These are phyloP conservation scores for Tetragnatha montana DNA, from an alignment of 2,888 invertebrate genomes.

Conservation along the genomic window DNA sequence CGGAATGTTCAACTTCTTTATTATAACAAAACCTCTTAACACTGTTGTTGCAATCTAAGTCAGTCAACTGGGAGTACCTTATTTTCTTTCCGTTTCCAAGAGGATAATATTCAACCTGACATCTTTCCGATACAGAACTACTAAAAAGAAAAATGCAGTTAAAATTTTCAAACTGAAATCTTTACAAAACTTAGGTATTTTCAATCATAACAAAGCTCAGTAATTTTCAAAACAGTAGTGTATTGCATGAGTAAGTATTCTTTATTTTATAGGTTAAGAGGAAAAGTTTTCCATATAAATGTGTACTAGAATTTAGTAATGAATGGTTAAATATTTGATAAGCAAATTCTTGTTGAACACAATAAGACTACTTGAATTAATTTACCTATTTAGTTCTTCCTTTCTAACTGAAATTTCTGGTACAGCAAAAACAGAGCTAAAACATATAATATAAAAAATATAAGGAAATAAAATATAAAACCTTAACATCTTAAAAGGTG, in stretches of 20 bases:
- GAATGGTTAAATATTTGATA: background rate
- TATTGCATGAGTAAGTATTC: background rate
- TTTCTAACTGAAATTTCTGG: conserved; percentile 55
- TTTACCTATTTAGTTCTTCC: conserved; percentile 53
- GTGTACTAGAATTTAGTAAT: background rate
- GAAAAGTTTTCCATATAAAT: background rate
- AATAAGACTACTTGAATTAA: background rate
- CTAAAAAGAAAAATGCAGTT: background rate
- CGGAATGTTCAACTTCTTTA: conserved; percentile 64
- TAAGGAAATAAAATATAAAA: background rate
- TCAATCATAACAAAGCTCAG: background rate
- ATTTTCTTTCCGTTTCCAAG: conserved; percentile 64
- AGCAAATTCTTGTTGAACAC: background rate
- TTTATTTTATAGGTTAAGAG: no score
- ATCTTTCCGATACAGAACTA: conserved; percentile 56
- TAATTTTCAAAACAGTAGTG: background rate
- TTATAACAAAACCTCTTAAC: conserved; percentile 66
- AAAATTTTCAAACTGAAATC: background rate
- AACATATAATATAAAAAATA: conserved; percentile 27
- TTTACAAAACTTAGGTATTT: background rate
- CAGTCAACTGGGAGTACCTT: conserved; percentile 60
- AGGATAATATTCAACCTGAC: conserved; percentile 63
- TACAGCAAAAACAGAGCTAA: conserved; percentile 64
- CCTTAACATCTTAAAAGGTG: no score
- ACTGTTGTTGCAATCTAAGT: conserved; percentile 63